Evolutionary conservation across 2,888 invertebrate species (phyloP).

Genomic region (Drosophila mettleri): DNA sequence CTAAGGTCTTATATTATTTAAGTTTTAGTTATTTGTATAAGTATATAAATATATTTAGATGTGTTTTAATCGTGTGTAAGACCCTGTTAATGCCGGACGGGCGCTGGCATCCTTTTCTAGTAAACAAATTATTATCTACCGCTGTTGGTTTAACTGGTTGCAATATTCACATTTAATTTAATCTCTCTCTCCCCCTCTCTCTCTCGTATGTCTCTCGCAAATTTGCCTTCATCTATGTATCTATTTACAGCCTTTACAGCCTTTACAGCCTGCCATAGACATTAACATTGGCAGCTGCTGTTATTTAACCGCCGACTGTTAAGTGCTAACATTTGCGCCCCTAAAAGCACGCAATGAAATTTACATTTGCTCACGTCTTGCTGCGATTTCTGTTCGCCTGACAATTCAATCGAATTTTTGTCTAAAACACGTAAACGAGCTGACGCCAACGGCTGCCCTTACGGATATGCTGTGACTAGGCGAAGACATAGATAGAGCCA

Average conservation of each 20-base stretch:
- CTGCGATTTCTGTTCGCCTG: conserved; percentile 1
- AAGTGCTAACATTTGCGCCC: conserved; percentile 3
- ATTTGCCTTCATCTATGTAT: background rate
- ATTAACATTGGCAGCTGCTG: background rate
- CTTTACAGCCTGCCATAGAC: too few relatives aligned
- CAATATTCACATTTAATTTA: too few relatives aligned
- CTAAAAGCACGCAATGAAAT: conserved; percentile 13
- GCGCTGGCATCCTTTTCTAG: too few relatives aligned
- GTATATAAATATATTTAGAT: too few relatives aligned
- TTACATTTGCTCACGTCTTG: background rate
- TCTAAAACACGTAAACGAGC: conserved; percentile 5
- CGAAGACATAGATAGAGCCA: background rate
- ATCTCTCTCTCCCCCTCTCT: background rate
- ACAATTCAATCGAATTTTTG: conserved; percentile 4
- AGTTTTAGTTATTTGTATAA: too few relatives aligned
- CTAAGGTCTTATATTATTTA: too few relatives aligned
- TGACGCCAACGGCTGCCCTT: conserved; percentile 16
- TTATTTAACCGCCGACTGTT: background rate
- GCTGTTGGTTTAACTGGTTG: too few relatives aligned
- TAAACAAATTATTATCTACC: too few relatives aligned
- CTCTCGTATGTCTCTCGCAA: background rate
- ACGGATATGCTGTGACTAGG: background rate
- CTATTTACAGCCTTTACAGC: background rate
- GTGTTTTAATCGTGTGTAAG: too few relatives aligned
- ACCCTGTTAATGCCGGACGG: too few relatives aligned